Evolutionary conservation across 2,113 vertebrate genomes (phyloP).

Genomic region (Charadrius vociferus): DNA sequence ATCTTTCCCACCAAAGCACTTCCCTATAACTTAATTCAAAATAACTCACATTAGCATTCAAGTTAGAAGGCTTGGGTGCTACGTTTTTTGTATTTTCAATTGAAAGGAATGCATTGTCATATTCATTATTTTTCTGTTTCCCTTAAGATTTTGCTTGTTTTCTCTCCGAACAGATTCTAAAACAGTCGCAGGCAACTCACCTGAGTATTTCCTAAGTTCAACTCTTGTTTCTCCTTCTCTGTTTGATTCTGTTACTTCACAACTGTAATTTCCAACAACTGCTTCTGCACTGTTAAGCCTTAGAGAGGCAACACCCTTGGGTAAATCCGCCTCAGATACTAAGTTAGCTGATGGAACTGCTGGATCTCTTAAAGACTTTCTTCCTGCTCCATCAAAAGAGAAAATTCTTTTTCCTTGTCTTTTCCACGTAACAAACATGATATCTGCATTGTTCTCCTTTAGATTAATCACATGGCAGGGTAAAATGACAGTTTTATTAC

Average conservation of each 20-base stretch:
- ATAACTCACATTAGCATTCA: not conserved
- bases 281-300: constrained; percentile 4
- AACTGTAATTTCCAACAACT: constrained; percentile 72
- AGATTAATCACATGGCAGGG: constrained; percentile 72
- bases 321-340: not conserved
- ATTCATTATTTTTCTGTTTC: not conserved
- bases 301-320: constrained; percentile 68
- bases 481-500: constrained; percentile 63
- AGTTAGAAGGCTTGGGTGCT: not conserved
- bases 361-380: rapidly evolving
- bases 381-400: not conserved
- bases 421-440: constrained; percentile 68
- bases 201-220: constrained; percentile 35
- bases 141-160: not conserved
- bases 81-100: not conserved
- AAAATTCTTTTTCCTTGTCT: constrained; percentile 36
- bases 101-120: not conserved
- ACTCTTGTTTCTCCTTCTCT: constrained; percentile 66
- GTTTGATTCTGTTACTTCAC: constrained; percentile 71
- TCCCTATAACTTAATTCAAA: not conserved
- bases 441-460: not conserved
- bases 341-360: constrained; percentile 22
- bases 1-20: not conserved
- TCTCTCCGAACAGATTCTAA: not conserved
- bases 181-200: constrained; percentile 52